A percentile compares a stretch with the other conserved stretches of the same genome.
phyloP scores from a whole-genome alignment of 2,888 invertebrate species.

The Phyllotreta cruciferae region DNA sequence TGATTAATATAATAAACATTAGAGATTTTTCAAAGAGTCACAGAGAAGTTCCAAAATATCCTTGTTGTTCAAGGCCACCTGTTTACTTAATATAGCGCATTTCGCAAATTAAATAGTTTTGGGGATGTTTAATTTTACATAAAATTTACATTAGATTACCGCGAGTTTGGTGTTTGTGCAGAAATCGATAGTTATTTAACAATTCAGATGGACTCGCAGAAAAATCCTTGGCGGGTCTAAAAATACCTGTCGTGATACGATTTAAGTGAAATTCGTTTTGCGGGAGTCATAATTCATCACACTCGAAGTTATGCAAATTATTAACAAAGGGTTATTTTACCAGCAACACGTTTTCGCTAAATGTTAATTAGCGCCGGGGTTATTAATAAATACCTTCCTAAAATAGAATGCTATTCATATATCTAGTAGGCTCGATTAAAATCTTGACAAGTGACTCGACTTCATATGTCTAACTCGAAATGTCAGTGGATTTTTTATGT shows the following conservation, averaged over 20 bases:
- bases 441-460: not conserved
- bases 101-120: no score
- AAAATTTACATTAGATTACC: no score
- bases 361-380: not conserved
- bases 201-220: conserved; percentile 8
- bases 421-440: conserved; percentile 1
- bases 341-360: conserved; percentile 11
- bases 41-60: no score
- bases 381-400: conserved; percentile 9
- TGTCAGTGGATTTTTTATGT: no score
- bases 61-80: no score
- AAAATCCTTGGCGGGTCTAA: conserved; percentile 11
- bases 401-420: not conserved
- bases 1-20: no score
- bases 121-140: no score
- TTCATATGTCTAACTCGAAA: no score
- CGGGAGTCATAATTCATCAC: not conserved
- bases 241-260: conserved; percentile 11
- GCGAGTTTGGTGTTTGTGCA: no score
- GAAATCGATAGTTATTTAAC: conserved; percentile 3
- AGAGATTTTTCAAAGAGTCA: no score
- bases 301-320: conserved; percentile 9
- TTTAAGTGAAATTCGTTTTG: conserved; percentile 11
- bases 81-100: no score
- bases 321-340: not conserved